Base-by-base conservation (phyloP, 2,888 invertebrate species). In the Acrocera orbiculus region DNA sequence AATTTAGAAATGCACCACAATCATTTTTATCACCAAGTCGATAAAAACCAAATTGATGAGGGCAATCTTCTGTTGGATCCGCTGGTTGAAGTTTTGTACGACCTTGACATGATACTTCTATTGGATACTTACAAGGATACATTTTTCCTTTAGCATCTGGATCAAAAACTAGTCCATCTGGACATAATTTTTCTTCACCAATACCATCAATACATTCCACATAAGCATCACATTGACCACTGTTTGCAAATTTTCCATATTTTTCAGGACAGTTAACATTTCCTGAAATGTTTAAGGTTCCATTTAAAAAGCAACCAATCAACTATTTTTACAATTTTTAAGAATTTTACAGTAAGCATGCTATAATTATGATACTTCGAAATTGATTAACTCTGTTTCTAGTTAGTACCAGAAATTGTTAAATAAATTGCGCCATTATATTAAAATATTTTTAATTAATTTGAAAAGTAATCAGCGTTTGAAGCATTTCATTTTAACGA, bases 101-200 rank as follows among this genome's bases (percentile, higher is more conserved):
- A 45, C 74, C 76, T 4, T 66, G 64, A 50, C 87, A 87, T 40
- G 75, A 64, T 5, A 83, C 76, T 44, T 86, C 85, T 39, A 76
- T 76, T 31, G 86, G 86, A 57, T 86, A 87, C 47, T 77, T 75
- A 51, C 87, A 87, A 3, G 82, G 82, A 51, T 76, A 82, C 13
- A 68, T 68, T 37, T 69, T 71, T 46, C 67, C 64, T 15, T 70
- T 70, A 3, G 67, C 62, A 30, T 76, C 71, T 5, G 77, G 70
- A 50, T 85, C 81, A 61, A 75, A 86, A 1, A 78, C 65, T 14
- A 86, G 64, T 24, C 86, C 86, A 48, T 87, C 86, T 0, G 83
- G 78, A 42, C 87, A 87, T 4, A 73, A 54, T 47, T 79, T 78
- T 51, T 81, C 75, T 51, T 76, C 73, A 1, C 73, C 63, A 4